Evolutionary conservation across 2,888 invertebrate species (phyloP), one percentile per base, ranked within the genome.

Genomic region (Unio delphinus): DNA sequence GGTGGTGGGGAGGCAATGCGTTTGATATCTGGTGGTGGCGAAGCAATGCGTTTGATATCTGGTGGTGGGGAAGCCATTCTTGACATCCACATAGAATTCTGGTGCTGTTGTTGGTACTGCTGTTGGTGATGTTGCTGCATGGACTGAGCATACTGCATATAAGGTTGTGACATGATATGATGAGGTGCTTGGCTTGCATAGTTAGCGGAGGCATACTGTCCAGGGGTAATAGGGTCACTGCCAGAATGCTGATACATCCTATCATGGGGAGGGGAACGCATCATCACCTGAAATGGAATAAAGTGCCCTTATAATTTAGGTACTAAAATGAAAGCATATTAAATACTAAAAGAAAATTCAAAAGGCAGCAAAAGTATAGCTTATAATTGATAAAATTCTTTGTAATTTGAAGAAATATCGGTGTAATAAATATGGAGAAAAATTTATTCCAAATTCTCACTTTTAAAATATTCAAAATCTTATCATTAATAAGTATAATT

Each of bases 131-230:
- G 73, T 23, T 76, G 73, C 73, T 77, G 77, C 77, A 77, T 77
- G 73, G 74, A 63, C 26, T 70, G 65, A 64, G 70, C 67, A 57
- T 74, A 74, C 70, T 77, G 77, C 77, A 77, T 77, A 75, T 77
- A 77, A 45, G 45, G 45, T 45, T 45, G 45, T 45, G 45, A 45
- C 45, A 45, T 61, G 75, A 75, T 8, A 75, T 75, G 58, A 75
- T 72, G 64, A 73, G 70, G 65, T 77, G 73, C 17, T 73, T 66
- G 45, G 75, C 77, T 69, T 18, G 69, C 70, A 68, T 73, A 75
- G 66, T 73, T 69, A n/a, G 65, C 62, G 15, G 70, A 72, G 58
- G 74, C 67, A 17, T 71, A 71, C 62, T 68, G 74, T 18, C 73
- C 76, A 63, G 70, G 55, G 23, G 67, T 68, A 57, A 65, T 65